Evolutionary conservation across 2,113 vertebrate species (phyloP), one percentile per base, ranked within the genome.

Genomic region (Rhynchomys soricoides): DNA sequence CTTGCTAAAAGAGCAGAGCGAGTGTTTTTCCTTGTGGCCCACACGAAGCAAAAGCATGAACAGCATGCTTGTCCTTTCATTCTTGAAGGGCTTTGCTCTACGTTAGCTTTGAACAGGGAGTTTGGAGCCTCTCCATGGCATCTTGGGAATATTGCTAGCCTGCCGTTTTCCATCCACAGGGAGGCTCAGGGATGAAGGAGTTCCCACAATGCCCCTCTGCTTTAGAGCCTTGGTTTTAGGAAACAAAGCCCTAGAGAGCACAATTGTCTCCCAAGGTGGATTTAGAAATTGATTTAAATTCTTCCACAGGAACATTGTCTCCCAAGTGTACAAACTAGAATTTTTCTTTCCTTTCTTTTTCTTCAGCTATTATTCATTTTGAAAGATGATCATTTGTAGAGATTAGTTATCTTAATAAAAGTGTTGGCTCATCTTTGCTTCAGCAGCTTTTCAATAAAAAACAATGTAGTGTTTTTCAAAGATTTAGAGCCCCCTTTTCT

Each of bases 1-100:
- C 82, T 97, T 98, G 66, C 70, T 97, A 78, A 97, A 97, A 88
- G 79, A 95, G 59, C 96, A 45, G 29, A 90, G 7, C 73, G 86
- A 29, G 93, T 52, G 62, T 96, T 83, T 75, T 90, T 95, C 97
- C 62, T 95, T 95, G 55, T 71, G 17, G 95, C 68, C 92, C 77
- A 95, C 59, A 37, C 88, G 59, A 96, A 96, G 48, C 48, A 95
- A 83, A 70, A 91, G 7, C 9, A 0, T 89, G 16, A 95, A 26
- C 1, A 55, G 16, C 24, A 70, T 70, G 79, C 48, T 62, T 89
- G 70, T 48, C 89, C 78, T 93, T 94, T 97, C 62, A 75, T 0
- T 86, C 89, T 91, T 89, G 52, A 97, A 52, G 75, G 45, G 62
- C 40, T 97, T 98, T 52, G 43, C 40, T 10, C 45, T 6, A 45